These are phyloP conservation scores for Ophion obscuratus DNA, from an alignment of 2,888 invertebrate genomes.

Conservation along the genomic window DNA sequence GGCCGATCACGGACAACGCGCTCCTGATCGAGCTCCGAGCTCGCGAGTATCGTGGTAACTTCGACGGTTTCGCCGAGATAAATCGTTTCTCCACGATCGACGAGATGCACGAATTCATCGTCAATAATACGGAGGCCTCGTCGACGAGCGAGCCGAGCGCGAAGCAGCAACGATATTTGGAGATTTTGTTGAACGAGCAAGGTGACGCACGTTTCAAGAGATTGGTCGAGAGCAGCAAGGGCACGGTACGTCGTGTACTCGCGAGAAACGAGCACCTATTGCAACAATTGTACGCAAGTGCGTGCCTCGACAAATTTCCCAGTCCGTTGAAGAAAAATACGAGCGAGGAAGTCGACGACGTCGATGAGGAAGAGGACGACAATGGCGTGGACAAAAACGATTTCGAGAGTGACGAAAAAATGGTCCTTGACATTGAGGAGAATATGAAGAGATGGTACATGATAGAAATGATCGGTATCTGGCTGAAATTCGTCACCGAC, in stretches of 20 bases:
- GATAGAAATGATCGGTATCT: constrained; percentile 71
- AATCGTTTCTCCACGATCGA: constrained; percentile 68
- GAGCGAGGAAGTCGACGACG: constrained; percentile 33
- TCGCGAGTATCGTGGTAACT: constrained; percentile 69
- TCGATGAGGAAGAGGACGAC: constrained; percentile 48
- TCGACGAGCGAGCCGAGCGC: constrained; percentile 30
- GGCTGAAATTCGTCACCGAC: constrained; percentile 69
- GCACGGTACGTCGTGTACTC: constrained; percentile 67
- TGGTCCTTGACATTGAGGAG: constrained; percentile 59
- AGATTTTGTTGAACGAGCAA: constrained; percentile 67
- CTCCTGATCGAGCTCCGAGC: constrained; percentile 57
- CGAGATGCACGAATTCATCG: constrained; percentile 70
- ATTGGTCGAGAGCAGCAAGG: constrained; percentile 63
- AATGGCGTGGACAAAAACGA: constrained; percentile 33
- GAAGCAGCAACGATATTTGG: constrained; percentile 66
- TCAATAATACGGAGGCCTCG: constrained; percentile 58
- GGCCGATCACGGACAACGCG: constrained; percentile 45
- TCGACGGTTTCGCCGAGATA: constrained; percentile 69
- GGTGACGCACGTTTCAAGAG: constrained; percentile 66
- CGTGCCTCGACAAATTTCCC: constrained; percentile 69
- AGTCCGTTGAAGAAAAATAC: constrained; percentile 62
- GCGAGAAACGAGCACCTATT: constrained; percentile 66
- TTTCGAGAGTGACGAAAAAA: constrained; percentile 34
- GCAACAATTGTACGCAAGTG: constrained; percentile 60
- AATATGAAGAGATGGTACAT: constrained; percentile 72